These are phyloP conservation scores for Sepioteuthis lessoniana DNA, from an alignment of 2,888 invertebrate genomes.

Conservation along the genomic window DNA sequence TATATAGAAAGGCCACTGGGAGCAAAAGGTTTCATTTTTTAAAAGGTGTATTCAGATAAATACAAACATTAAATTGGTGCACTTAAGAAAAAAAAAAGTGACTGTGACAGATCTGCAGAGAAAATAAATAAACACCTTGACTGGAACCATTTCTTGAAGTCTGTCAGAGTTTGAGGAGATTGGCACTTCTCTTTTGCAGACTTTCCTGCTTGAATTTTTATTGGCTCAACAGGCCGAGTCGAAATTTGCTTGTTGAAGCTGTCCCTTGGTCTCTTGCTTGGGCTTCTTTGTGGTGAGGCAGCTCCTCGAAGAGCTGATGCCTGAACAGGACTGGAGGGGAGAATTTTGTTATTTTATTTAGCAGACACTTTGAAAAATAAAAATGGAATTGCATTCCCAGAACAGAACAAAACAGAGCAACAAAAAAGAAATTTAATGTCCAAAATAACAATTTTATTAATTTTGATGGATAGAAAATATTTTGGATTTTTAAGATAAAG, in stretches of 20 bases:
- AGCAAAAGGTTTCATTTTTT: not conserved
- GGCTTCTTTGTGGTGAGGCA: not conserved
- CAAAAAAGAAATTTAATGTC: not conserved
- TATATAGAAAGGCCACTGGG: too few relatives aligned
- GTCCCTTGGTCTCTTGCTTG: not conserved
- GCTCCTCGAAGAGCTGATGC: not conserved
- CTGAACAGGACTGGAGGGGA: not conserved
- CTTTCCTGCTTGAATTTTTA: not conserved
- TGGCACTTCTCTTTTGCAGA: not conserved
- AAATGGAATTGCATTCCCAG: not conserved
- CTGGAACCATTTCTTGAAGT: constrained; percentile 47
- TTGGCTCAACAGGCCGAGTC: not conserved
- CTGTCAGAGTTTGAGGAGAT: constrained; percentile 41
- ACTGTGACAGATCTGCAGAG: not conserved
- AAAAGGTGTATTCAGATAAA: not conserved
- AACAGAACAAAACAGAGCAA: not conserved
- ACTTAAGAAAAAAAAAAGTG: not conserved
- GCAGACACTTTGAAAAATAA: not conserved
- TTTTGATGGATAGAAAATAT: too few relatives aligned
- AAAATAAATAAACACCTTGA: constrained; percentile 46
- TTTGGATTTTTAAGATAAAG: too few relatives aligned
- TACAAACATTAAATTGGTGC: not conserved
- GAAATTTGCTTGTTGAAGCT: not conserved
- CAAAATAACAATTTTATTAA: too few relatives aligned
- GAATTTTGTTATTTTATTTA: not conserved